phyloP scores from a whole-genome alignment of 2,113 vertebrate species.

The Gorilla gorilla region DNA sequence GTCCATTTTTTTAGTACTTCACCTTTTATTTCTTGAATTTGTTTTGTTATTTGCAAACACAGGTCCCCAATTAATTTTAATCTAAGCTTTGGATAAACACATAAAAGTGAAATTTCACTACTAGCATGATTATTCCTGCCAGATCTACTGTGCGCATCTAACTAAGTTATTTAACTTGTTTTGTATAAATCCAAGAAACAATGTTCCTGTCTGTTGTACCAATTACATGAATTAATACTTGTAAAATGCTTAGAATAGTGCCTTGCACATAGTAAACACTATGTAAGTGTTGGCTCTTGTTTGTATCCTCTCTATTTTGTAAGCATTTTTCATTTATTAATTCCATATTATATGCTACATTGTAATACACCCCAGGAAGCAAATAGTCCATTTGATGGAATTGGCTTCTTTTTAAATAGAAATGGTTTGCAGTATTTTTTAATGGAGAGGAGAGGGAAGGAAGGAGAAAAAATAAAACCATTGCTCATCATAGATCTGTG shows the following conservation, averaged over 20 bases:
- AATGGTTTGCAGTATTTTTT: neutral
- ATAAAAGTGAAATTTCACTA: neutral
- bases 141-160: neutral
- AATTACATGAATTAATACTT: neutral
- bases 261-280: neutral
- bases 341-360: neutral
- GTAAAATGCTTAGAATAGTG: neutral
- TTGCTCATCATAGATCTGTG: neutral
- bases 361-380: conserved; percentile 28
- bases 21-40: neutral
- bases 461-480: conserved; percentile 37
- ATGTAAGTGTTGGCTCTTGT: neutral
- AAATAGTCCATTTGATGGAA: neutral
- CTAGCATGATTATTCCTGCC: neutral
- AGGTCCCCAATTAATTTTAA: neutral
- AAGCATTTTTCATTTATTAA: neutral
- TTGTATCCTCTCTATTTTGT: neutral
- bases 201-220: neutral
- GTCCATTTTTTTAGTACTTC: neutral
- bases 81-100: neutral
- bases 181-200: neutral
- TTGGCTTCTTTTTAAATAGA: neutral
- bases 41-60: neutral
- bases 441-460: neutral
- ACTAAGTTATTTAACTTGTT: neutral